Evolutionary conservation across 2,888 invertebrate genomes (phyloP).

Genomic region (Ecdyonurus torrentis): DNA sequence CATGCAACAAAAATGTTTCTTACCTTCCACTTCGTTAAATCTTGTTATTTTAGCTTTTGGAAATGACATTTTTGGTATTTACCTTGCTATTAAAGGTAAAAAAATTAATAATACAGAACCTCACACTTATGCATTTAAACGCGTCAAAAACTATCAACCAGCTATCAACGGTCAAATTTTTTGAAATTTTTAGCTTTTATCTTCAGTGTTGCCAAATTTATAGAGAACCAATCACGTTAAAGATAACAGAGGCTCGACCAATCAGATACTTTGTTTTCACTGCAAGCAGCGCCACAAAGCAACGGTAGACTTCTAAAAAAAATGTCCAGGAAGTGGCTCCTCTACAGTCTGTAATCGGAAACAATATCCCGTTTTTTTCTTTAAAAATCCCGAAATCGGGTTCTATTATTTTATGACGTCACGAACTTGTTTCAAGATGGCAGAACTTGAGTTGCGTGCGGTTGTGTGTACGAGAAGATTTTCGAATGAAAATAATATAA

Average conservation of each 20-base stretch:
- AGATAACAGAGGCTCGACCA: neutral
- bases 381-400: neutral
- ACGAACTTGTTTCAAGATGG: neutral
- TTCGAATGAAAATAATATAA: neutral
- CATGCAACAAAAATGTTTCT: too few relatives aligned
- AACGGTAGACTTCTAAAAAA: neutral
- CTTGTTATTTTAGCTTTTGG: slow-evolving; percentile 37
- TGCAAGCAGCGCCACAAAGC: neutral
- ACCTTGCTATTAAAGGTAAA: neutral
- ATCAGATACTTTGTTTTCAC: neutral
- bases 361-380: neutral
- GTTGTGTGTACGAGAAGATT: neutral
- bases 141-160: too few relatives aligned
- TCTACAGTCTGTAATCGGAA: neutral
- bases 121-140: neutral
- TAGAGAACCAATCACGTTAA: neutral
- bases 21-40: slow-evolving; percentile 35
- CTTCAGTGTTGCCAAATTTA: neutral
- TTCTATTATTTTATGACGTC: neutral
- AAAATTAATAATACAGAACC: neutral
- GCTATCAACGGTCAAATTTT: neutral
- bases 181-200: neutral
- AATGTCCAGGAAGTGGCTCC: neutral
- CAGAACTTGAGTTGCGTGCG: neutral
- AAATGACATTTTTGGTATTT: slow-evolving; percentile 29